Conservation (phyloP, 2,888 invertebrate species). For the Lasioglossum villosulum region DNA sequence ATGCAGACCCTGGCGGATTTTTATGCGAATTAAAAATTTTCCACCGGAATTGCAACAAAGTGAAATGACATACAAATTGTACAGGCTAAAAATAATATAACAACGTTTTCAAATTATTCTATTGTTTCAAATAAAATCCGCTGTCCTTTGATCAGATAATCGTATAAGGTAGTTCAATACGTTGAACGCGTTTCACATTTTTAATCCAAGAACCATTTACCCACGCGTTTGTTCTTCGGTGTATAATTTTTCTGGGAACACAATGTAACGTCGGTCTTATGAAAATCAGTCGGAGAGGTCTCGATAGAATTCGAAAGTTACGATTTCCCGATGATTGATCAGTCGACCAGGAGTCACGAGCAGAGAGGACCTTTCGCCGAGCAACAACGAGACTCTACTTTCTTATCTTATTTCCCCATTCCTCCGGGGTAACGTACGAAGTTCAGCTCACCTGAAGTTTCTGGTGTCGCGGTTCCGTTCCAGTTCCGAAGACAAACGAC, state of each 20-base stretch:
- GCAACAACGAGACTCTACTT: neutral
- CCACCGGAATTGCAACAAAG: no score
- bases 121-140: no score
- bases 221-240: neutral
- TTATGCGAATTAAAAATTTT: no score
- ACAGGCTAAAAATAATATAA: no score
- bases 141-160: neutral
- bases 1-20: neutral
- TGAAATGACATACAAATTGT: no score
- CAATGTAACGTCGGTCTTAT: neutral
- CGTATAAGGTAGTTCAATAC: neutral
- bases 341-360: neutral
- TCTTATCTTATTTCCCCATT: conserved; percentile 27
- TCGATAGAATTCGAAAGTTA: neutral
- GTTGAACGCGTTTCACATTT: neutral
- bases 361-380: neutral
- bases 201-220: neutral
- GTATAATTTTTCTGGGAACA: neutral
- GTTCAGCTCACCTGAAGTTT: conserved; percentile 33
- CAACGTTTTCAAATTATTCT: no score
- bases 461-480: conserved; percentile 45
- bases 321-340: neutral
- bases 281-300: neutral
- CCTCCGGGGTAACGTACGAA: neutral
- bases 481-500: conserved; percentile 44